A percentile compares a stretch with the other conserved stretches of the same genome.
phyloP scores from a whole-genome alignment of 2,888 invertebrate genomes.

The Craniophora ligustri region DNA sequence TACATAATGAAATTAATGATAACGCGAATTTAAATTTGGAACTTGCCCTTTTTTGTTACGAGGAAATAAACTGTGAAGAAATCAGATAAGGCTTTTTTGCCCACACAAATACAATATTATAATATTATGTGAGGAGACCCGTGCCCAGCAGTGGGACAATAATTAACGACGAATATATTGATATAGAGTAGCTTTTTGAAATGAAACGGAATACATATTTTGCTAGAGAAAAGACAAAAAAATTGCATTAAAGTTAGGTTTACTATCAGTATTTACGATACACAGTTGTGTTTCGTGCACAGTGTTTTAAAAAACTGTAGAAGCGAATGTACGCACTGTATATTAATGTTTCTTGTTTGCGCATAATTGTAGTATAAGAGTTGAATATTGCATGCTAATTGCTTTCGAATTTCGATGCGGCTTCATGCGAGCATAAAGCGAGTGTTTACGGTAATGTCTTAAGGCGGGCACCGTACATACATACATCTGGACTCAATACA shows the following conservation, averaged over 20 bases:
- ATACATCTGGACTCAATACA: too few relatives aligned
- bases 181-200: too few relatives aligned
- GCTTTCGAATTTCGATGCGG: constrained; percentile 41
- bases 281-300: too few relatives aligned
- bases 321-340: constrained; percentile 12
- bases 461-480: too few relatives aligned
- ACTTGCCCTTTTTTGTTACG: neutral
- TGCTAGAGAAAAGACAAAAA: too few relatives aligned
- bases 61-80: neutral
- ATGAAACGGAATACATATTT: too few relatives aligned
- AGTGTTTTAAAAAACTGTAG: constrained; percentile 28
- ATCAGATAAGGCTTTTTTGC: neutral
- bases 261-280: too few relatives aligned
- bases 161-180: too few relatives aligned
- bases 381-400: constrained; percentile 47
- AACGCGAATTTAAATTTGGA: neutral
- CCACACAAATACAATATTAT: too few relatives aligned
- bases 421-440: constrained; percentile 34
- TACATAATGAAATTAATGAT: constrained; percentile 5
- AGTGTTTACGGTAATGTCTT: constrained; percentile 32
- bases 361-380: constrained; percentile 44
- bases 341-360: constrained; percentile 36
- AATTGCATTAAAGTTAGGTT: too few relatives aligned
- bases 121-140: too few relatives aligned
- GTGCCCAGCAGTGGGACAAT: too few relatives aligned